Evolutionary conservation across 2,113 vertebrate species (phyloP).

Genomic region (Isichthys henryi): DNA sequence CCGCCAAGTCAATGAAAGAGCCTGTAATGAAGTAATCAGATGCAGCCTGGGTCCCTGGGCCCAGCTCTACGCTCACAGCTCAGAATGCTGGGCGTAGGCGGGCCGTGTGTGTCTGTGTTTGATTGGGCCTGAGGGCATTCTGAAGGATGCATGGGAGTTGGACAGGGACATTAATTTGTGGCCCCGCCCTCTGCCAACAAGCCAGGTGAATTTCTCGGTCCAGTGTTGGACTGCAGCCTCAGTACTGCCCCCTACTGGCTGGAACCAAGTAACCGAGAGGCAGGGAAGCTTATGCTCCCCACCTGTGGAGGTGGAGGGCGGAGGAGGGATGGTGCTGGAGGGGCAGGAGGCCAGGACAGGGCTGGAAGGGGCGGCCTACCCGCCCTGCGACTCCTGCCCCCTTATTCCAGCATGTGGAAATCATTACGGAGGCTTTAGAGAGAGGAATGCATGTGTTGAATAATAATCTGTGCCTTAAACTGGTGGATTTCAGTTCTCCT

Average conservation of each 20-base stretch:
- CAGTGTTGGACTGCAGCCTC: conserved; percentile 33
- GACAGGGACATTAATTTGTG: conserved; percentile 52
- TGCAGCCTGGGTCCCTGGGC: conserved; percentile 63
- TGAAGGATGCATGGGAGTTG: conserved; percentile 43
- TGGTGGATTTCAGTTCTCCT: conserved; percentile 47
- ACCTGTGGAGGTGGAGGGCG: conserved; percentile 25
- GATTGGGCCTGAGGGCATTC: conserved; percentile 39
- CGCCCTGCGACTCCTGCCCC: conserved; percentile 35
- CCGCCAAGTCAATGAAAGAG: conserved; percentile 81
- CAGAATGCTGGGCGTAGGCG: conserved; percentile 29
- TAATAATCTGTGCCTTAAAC: conserved; percentile 57
- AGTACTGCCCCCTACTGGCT: conserved; percentile 26
- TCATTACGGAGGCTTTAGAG: conserved; percentile 54
- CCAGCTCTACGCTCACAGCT: conserved; percentile 49
- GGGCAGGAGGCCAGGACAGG: conserved; percentile 12
- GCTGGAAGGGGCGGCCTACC: conserved; percentile 25
- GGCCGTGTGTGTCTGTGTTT: conserved; percentile 41
- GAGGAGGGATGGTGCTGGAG: not conserved
- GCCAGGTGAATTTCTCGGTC: conserved; percentile 35
- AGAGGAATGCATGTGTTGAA: conserved; percentile 61
- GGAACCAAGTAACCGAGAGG: conserved; percentile 30
- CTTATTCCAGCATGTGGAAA: conserved; percentile 60
- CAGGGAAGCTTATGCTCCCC: conserved; percentile 20
- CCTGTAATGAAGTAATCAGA: conserved; percentile 76
- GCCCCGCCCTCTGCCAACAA: conserved; percentile 41